Evolutionary conservation across 2,888 invertebrate species (phyloP).

Genomic region (Agrotis ipsilon): DNA sequence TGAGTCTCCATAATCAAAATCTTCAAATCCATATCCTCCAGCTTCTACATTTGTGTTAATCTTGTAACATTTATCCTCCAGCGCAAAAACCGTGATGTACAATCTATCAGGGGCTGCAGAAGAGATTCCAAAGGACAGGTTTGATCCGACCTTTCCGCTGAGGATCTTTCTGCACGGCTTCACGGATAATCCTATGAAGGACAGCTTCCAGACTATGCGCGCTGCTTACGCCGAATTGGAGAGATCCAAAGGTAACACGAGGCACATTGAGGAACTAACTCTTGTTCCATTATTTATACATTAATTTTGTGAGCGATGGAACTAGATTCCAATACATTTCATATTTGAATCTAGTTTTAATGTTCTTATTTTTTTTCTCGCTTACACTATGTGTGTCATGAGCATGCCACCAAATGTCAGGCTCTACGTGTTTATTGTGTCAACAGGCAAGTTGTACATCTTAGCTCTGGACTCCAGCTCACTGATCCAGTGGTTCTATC

Average conservation of each 20-base stretch:
- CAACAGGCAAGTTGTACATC: slow-evolving; percentile 76
- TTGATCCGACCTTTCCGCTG: slow-evolving; percentile 6
- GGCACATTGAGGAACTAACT: not conserved
- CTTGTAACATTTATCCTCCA: slow-evolving; percentile 7
- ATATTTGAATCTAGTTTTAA: too few relatives aligned
- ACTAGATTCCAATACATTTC: too few relatives aligned
- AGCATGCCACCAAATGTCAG: too few relatives aligned
- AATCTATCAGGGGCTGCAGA: slow-evolving; percentile 21
- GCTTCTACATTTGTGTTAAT: not conserved
- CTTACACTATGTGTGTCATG: too few relatives aligned
- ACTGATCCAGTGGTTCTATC: slow-evolving; percentile 82
- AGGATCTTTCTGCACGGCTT: slow-evolving; percentile 67
- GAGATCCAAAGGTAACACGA: not conserved
- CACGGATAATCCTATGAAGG: slow-evolving; percentile 62
- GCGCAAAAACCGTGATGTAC: slow-evolving; percentile 17
- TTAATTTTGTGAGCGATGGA: too few relatives aligned
- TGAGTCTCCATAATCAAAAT: too few relatives aligned
- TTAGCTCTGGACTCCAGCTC: slow-evolving; percentile 86
- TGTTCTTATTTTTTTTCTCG: too few relatives aligned
- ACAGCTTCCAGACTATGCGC: slow-evolving; percentile 58
- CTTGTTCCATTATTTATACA: too few relatives aligned
- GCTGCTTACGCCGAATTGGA: slow-evolving; percentile 40
- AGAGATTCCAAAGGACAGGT: slow-evolving; percentile 1
- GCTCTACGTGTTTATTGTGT: not conserved
- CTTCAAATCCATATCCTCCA: too few relatives aligned